Evolutionary conservation across 2,888 invertebrate species (phyloP), one percentile per base, ranked within the genome.

Genomic region (Hirtodrosophila duncani): DNA sequence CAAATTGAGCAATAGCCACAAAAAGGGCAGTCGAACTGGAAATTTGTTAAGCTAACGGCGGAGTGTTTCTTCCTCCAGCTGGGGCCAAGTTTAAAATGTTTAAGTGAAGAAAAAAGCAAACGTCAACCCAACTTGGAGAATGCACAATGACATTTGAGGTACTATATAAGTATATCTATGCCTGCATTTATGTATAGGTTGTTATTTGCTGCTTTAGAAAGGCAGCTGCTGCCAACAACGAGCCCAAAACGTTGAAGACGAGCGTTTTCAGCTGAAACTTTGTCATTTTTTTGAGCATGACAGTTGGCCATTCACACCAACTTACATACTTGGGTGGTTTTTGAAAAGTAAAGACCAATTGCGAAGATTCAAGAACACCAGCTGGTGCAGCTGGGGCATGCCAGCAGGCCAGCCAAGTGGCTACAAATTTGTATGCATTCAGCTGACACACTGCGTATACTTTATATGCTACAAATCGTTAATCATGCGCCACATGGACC

Each of bases 381-480:
- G 31, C 30, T 13, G 24, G 49, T 41, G 23, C 57, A 58, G 57
- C 57, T 58, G 46, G 29, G n/a, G 60, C 46, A 49, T 31, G 38
- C 60, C 56, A 70, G 63, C 70, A 75, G 60, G 67, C 52, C 71
- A 71, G 51, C 58, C 75, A 75, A 38, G 65, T 75, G 71, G 71
- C 68, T 75, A 70, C 65, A 63, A 69, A 69, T 55, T 48, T 52
- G 52, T 61, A 67, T 45, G 51, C 36, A 45, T 46, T 39, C 17
- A 39, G 30, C 26, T 10, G 20, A 31, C 50, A 46, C 49, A 31
- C 23, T 65, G 63, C 68, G 70, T 70, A 67, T 75, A 55, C 52
- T 42, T 66, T 43, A 55, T 59, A 33, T 33, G 27, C 21, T 27
- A 42, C 63, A 33, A 45, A 9, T 49, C 33, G 44, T 64, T 56